A percentile compares a stretch with the other conserved stretches of the same genome.
Conservation (phyloP, 2,113 vertebrate species). For the Dinomys branickii region DNA sequence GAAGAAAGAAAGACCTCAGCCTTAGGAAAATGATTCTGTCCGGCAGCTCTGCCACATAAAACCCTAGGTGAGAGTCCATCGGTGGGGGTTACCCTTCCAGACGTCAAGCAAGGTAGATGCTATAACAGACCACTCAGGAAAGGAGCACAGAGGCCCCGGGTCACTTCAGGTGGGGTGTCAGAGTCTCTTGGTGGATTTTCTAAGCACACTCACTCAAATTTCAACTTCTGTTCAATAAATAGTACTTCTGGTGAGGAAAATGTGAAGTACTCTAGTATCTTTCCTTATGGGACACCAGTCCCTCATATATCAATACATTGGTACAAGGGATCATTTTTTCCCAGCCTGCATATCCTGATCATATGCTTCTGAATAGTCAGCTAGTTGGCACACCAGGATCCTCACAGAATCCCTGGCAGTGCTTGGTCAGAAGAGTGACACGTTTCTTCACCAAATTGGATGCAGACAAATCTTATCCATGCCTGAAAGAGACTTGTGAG, state of each 20-base stretch:
- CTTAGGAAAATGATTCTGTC: too few relatives aligned
- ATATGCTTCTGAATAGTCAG: conserved; percentile 96
- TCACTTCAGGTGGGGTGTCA: conserved; percentile 76
- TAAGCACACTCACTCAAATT: conserved; percentile 89
- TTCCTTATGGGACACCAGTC: conserved; percentile 88
- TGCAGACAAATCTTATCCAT: conserved; percentile 88
- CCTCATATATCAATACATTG: conserved; percentile 86
- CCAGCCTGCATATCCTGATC: conserved; percentile 94
- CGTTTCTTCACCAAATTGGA: conserved; percentile 95
- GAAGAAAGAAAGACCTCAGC: too few relatives aligned
- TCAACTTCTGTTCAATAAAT: conserved; percentile 84
- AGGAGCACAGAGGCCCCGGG: conserved; percentile 85
- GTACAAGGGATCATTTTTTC: conserved; percentile 96
- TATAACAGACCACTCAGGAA: too few relatives aligned
- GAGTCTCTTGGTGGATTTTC: conserved; percentile 86
- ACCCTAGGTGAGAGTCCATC: too few relatives aligned
- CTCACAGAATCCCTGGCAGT: conserved; percentile 96
- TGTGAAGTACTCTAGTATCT: conserved; percentile 90
- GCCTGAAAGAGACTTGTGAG: conserved; percentile 91
- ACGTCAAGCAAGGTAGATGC: too few relatives aligned
- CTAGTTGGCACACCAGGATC: conserved; percentile 94
- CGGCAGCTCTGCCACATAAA: too few relatives aligned
- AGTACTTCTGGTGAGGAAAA: conserved; percentile 89
- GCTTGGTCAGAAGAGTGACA: conserved; percentile 94
- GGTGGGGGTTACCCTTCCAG: too few relatives aligned